Conservation (phyloP, 1,140 invertebrate genomes). For the Pissodes strobi region DNA sequence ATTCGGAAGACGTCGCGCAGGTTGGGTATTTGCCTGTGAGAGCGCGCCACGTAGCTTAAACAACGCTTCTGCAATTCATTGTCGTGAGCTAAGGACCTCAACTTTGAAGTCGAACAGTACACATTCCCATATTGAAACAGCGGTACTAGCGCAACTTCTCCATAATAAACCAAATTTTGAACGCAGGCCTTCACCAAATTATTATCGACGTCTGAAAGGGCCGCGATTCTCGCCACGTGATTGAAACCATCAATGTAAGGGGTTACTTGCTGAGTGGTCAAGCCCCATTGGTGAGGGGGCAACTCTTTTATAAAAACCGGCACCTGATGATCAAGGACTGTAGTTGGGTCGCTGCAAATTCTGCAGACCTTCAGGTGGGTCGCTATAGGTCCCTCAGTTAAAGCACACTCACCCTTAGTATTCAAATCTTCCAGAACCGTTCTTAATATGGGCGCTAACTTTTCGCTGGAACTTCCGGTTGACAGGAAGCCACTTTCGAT, state of each 20-base stretch:
- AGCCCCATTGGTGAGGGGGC: constrained; percentile 77
- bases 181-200: constrained; percentile 93
- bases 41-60: constrained; percentile 48
- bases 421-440: constrained; percentile 82
- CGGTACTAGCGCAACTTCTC: constrained; percentile 78
- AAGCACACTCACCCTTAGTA: constrained; percentile 59
- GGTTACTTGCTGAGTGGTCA: constrained; percentile 87
- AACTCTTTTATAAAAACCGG: constrained; percentile 76
- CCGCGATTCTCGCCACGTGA: constrained; percentile 82
- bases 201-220: constrained; percentile 87
- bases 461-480: constrained; percentile 62
- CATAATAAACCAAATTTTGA: constrained; percentile 86
- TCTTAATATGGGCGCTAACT: constrained; percentile 73
- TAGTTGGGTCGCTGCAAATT: constrained; percentile 76
- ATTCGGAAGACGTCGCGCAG: constrained; percentile 79
- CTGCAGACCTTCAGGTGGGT: constrained; percentile 80
- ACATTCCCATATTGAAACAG: constrained; percentile 94
- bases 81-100: constrained; percentile 74
- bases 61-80: constrained; percentile 50
- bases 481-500: constrained; percentile 81
- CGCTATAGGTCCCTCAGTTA: constrained; percentile 74
- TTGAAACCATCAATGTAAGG: constrained; percentile 92
- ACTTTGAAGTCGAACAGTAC: constrained; percentile 84
- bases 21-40: constrained; percentile 62
- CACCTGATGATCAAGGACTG: constrained; percentile 88